Base-by-base conservation (phyloP, 2,797 vertebrate species). In the Gymnodraco acuticeps region DNA sequence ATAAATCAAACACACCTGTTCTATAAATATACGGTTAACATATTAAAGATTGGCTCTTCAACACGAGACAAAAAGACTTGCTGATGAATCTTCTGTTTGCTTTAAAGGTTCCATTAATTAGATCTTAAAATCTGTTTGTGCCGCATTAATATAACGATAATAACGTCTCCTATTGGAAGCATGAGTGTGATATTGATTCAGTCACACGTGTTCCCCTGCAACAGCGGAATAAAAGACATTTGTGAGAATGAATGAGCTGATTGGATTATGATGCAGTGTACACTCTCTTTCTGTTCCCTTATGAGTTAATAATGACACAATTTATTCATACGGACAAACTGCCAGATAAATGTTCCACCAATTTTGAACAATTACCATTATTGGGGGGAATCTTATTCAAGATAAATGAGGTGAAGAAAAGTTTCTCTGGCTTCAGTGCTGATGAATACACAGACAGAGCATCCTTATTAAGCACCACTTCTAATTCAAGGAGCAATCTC, bases 341-440 rank as follows among this genome's bases (percentile, higher is more conserved):
- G 88, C 87, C 89, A 92, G 87, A 91, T 90, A 87, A 73, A 90
- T 90, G 91, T 88, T 84, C 80, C 87, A 87, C 82, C 87, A 86
- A 89, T 90, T 94, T 85, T 80, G 55, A 84, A 88, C 84, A 88
- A 88, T 90, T 92, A 84, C 83, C 67, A 79, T 92, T 88, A 88
- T 85, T 82, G 64, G 15, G 48, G 17, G 33, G 58, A 58, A 41
- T 76, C 85, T 82, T 77, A 84, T 82, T 78, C 23, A 48, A 77
- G 87, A 89, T 82, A 88, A 88, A 91, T 87, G 75, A 90, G 80
- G 77, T 87, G 76, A 86, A 76, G 72, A 66, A 80, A 89, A 82
- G 74, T 89, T 89, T 86, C 48, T 73, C 70, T 67, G 62, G 81
- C 78, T 63, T 80, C 65, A 19, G 60, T 52, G 70, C 71, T 81